phyloP scores from a whole-genome alignment of 2,797 vertebrate genomes.

The Rhinichthys osculus region DNA sequence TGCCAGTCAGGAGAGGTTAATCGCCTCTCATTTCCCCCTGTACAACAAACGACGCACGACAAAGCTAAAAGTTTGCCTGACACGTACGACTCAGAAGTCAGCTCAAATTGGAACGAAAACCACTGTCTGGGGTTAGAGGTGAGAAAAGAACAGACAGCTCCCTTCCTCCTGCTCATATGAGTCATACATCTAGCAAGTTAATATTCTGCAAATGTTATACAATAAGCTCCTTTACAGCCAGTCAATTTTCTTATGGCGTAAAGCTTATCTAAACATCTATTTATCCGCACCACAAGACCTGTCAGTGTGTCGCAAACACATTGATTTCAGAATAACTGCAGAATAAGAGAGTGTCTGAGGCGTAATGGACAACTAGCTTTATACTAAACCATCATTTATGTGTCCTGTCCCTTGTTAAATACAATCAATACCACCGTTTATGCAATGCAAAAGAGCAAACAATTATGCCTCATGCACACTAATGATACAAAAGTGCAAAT shows the following conservation, averaged over 20 bases:
- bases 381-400: constrained; percentile 18
- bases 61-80: too few relatives aligned
- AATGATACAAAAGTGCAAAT: constrained; percentile 3
- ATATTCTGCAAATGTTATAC: constrained; percentile 1
- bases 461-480: neutral
- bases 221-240: neutral
- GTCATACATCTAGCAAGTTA: neutral
- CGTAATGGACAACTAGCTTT: neutral
- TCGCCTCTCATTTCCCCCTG: too few relatives aligned
- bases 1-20: too few relatives aligned
- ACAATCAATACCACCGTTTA: constrained; percentile 19
- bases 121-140: constrained; percentile 5
- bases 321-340: constrained; percentile 20
- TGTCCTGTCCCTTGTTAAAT: constrained; percentile 9
- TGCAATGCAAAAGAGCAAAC: neutral
- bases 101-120: too few relatives aligned
- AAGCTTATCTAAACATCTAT: neutral
- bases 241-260: neutral
- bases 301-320: constrained; percentile 19
- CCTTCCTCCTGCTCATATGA: neutral
- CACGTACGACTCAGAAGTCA: too few relatives aligned
- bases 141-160: neutral
- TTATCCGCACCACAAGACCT: constrained; percentile 3
- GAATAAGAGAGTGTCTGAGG: neutral
- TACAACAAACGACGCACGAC: too few relatives aligned